These are phyloP conservation scores for Mirounga angustirostris DNA, from an alignment of 2,113 vertebrate species.

Conservation along the genomic window DNA sequence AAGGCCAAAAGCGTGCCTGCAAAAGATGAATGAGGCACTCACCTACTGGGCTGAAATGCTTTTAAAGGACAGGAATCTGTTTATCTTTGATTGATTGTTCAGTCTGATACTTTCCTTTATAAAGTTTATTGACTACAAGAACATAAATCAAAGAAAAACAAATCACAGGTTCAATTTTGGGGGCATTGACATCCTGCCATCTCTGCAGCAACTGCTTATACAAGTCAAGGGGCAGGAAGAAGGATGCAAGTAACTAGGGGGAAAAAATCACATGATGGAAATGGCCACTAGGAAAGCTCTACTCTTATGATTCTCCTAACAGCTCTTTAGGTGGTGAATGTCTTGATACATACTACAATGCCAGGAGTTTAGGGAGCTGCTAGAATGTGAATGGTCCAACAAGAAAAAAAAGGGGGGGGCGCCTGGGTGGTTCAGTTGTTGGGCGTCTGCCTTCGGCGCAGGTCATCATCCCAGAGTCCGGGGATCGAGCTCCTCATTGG, in stretches of 20 bases:
- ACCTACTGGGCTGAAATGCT: slow-evolving; percentile 88
- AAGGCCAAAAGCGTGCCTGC: slow-evolving; percentile 83
- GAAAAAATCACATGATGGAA: slow-evolving; percentile 48
- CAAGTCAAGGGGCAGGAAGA: slow-evolving; percentile 78
- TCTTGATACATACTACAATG: neutral
- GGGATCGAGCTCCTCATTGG: too few relatives aligned
- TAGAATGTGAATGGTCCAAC: neutral
- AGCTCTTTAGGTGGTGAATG: neutral
- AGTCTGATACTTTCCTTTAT: slow-evolving; percentile 91
- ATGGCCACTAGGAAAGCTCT: slow-evolving; percentile 16
- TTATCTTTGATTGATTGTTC: slow-evolving; percentile 91
- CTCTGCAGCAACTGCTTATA: slow-evolving; percentile 82
- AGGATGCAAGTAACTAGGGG: slow-evolving; percentile 26
- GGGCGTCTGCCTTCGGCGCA: too few relatives aligned
- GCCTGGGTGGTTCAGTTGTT: too few relatives aligned
- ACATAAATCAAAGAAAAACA: slow-evolving; percentile 93
- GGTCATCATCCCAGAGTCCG: too few relatives aligned
- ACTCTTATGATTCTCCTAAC: neutral
- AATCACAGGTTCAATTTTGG: slow-evolving; percentile 90
- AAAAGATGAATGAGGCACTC: slow-evolving; percentile 90
- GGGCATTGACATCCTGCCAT: slow-evolving; percentile 89
- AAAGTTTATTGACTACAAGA: slow-evolving; percentile 91
- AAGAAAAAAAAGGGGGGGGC: neutral
- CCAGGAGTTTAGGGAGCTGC: neutral
- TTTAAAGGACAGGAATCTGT: slow-evolving; percentile 92